Base-by-base conservation (phyloP, 2,113 vertebrate species). In the Cochlearius cochlearius region DNA sequence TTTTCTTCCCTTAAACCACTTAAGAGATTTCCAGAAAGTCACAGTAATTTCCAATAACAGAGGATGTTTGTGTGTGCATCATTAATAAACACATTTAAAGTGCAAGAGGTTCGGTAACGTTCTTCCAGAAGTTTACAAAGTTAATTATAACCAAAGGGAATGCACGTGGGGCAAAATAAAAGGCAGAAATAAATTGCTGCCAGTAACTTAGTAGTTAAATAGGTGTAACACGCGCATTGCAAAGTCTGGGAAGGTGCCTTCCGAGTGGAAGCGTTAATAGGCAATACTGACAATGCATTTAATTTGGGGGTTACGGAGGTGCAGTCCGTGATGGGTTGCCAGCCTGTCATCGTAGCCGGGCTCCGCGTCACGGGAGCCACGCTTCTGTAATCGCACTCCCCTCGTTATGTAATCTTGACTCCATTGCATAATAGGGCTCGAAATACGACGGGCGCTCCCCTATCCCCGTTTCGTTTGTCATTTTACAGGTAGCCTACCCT, bases 391-490 rank as follows among this genome's bases (percentile, higher is more conserved):
- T 80, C 21, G 26, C 72, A 71, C 85, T 90, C 95, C 86, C 55
- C 81, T 50, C 8, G 10, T 95, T 96, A 91, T 81, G 87, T 96
- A 67, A 94, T 66, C 84, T 83, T 12, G 11, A 41, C 90, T 93
- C 89, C 82, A 67, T 95, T 91, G 94, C 92, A 71, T 97, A 93
- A 97, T 79, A 77, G 60, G 79, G 66, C 84, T 74, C 93, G 95
- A 83, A 79, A 56, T 45, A 53, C 5, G 0, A 41, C 71, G n/a
- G 74, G 67, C 13, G 1, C 69, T 84, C 68, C 86, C 60, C 71
- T 84, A 60, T 63, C 74, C 58, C 39, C 18, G 7, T 68, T 22
- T 85, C 58, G 47, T 8, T 5, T 79, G 64, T 63, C 56, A 34
- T 90, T 91, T 90, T 66, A 59, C 56, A 58, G 76, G 45, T 88